phyloP scores from a whole-genome alignment of 2,888 invertebrate species.

The Drosophila sordidula region DNA sequence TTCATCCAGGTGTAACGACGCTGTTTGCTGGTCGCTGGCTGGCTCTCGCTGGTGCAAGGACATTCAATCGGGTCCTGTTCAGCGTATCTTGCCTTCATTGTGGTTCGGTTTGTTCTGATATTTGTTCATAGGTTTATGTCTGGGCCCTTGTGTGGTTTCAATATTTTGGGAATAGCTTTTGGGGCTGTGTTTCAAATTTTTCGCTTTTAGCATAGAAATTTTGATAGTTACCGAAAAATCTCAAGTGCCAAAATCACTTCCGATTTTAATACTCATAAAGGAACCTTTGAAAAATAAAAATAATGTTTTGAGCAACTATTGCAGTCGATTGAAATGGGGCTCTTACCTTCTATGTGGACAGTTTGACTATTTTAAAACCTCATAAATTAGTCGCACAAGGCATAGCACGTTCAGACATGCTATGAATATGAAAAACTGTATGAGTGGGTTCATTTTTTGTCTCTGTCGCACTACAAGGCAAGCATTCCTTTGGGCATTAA shows the following conservation, averaged over 20 bases:
- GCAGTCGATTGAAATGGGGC: too few species aligned
- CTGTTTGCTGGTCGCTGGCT: not conserved
- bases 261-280: not conserved
- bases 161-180: conserved; percentile 17
- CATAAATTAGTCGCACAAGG: conserved; percentile 17
- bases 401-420: conserved; percentile 16
- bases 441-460: conserved; percentile 11
- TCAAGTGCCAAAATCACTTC: conserved; percentile 1
- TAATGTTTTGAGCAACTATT: not conserved
- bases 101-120: conserved; percentile 2
- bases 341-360: not conserved
- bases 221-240: conserved; percentile 42
- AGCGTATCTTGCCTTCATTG: not conserved
- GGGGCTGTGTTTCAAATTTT: conserved; percentile 17
- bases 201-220: conserved; percentile 34
- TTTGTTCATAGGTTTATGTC: not conserved
- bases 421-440: conserved; percentile 3
- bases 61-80: not conserved
- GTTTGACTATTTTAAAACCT: not conserved
- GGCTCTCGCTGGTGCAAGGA: not conserved
- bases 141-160: conserved; percentile 5
- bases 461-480: not conserved
- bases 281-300: not conserved
- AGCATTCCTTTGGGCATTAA: not conserved
- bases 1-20: conserved; percentile 57